These are phyloP conservation scores for Neodiprion lecontei DNA, from an alignment of 1,140 invertebrate genomes.

Conservation along the genomic window DNA sequence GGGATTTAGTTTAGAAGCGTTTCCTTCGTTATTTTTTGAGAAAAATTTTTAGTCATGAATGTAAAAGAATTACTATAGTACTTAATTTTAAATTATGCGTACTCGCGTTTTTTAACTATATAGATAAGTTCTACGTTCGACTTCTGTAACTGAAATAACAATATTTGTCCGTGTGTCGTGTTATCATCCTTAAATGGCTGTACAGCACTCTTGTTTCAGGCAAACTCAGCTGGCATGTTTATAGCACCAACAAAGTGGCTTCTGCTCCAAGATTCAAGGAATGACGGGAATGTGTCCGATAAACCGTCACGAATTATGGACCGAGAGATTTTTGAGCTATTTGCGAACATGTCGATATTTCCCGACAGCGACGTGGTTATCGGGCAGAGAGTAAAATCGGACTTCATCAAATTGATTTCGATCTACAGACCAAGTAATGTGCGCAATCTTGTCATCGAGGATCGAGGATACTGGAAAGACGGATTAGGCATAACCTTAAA, in stretches of 20 bases:
- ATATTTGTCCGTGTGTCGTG: too few species aligned
- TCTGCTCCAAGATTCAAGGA: slow-evolving; percentile 34
- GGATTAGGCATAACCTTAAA: slow-evolving; percentile 28
- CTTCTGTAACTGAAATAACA: too few species aligned
- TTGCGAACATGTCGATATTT: slow-evolving; percentile 29
- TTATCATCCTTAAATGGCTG: too few species aligned
- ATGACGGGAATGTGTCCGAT: slow-evolving; percentile 6
- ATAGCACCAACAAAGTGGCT: slow-evolving; percentile 45
- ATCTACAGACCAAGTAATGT: slow-evolving; percentile 39
- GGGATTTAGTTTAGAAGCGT: too few species aligned
- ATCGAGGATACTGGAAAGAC: slow-evolving; percentile 42
- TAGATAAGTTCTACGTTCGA: too few species aligned
- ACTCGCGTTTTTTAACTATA: too few species aligned
- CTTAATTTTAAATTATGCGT: too few species aligned
- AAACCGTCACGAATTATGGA: neutral
- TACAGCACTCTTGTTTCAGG: slow-evolving; percentile 25
- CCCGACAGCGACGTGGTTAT: slow-evolving; percentile 46
- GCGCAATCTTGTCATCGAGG: slow-evolving; percentile 30
- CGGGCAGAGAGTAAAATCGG: slow-evolving; percentile 9
- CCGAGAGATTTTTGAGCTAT: slow-evolving; percentile 16
- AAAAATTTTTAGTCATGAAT: too few species aligned
- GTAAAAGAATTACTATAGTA: too few species aligned
- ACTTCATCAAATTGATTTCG: slow-evolving; percentile 33
- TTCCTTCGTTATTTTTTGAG: too few species aligned
- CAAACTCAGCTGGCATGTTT: slow-evolving; percentile 36